A percentile compares a stretch with the other conserved stretches of the same genome.
Evolutionary conservation across 2,797 vertebrate species (phyloP).

Genomic region (Melanotaenia maccullochi): DNA sequence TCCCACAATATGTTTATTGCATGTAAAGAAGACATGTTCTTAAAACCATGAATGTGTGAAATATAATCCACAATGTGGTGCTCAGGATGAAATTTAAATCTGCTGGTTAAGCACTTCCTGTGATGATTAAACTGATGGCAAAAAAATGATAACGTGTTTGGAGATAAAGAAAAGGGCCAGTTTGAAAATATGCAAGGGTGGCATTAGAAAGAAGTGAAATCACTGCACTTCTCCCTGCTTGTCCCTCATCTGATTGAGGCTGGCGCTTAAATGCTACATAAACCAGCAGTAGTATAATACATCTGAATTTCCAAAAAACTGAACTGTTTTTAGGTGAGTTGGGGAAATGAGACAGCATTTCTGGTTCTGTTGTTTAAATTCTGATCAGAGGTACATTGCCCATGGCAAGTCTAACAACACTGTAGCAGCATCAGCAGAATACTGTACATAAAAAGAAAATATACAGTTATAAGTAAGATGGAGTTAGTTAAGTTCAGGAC

Average conservation of each 20-base stretch:
- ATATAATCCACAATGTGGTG: neutral
- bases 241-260: neutral
- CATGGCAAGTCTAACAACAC: neutral
- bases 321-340: neutral
- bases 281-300: neutral
- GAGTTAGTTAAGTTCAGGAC: neutral
- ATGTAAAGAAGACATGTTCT: neutral
- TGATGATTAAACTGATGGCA: neutral
- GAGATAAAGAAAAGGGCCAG: neutral
- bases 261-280: neutral
- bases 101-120: too few relatives aligned
- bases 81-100: neutral
- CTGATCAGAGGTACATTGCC: neutral
- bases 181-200: constrained; percentile 3
- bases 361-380: neutral
- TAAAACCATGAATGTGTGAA: constrained; percentile 5
- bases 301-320: neutral
- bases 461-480: neutral
- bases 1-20: neutral
- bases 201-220: constrained; percentile 11
- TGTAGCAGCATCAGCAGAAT: neutral
- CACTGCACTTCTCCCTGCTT: constrained; percentile 7
- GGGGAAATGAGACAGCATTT: neutral
- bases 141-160: neutral
- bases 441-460: neutral